These are phyloP conservation scores for Cephus runcator DNA, from an alignment of 2,888 invertebrate genomes.

Conservation along the genomic window DNA sequence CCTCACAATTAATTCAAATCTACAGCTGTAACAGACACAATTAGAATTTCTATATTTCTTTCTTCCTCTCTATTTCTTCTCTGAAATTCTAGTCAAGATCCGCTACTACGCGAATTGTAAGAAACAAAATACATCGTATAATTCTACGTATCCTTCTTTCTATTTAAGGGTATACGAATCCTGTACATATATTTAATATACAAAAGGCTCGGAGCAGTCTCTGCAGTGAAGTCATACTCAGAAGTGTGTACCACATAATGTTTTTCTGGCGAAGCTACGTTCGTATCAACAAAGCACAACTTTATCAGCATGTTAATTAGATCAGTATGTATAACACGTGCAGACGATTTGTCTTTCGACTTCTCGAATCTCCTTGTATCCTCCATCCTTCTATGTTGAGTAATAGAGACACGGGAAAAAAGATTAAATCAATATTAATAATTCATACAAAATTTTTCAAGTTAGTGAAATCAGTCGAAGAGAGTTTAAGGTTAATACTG, in stretches of 20 bases:
- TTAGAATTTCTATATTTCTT: not conserved
- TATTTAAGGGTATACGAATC: not conserved
- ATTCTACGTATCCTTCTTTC: not conserved
- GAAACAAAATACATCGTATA: not conserved
- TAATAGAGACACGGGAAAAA: not conserved
- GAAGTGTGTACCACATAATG: slow-evolving; percentile 20
- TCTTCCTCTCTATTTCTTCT: not conserved
- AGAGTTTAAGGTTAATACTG: not conserved
- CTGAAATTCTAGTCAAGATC: not conserved
- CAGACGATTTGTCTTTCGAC: not conserved
- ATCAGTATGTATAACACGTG: slow-evolving; percentile 23
- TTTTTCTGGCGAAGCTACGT: slow-evolving; percentile 23
- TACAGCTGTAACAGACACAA: not conserved
- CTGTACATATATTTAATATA: not conserved
- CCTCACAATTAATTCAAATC: not conserved
- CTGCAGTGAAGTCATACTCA: not conserved
- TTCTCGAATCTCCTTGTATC: not conserved
- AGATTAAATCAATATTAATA: not conserved
- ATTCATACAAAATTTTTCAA: not conserved
- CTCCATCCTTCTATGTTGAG: not conserved
- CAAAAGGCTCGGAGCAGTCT: not conserved
- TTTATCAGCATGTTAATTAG: slow-evolving; percentile 30
- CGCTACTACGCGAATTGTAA: not conserved
- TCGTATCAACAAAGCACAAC: slow-evolving; percentile 27
- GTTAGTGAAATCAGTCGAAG: not conserved